phyloP scores from a whole-genome alignment of 2,797 vertebrate species.

The Gymnocypris eckloni region DNA sequence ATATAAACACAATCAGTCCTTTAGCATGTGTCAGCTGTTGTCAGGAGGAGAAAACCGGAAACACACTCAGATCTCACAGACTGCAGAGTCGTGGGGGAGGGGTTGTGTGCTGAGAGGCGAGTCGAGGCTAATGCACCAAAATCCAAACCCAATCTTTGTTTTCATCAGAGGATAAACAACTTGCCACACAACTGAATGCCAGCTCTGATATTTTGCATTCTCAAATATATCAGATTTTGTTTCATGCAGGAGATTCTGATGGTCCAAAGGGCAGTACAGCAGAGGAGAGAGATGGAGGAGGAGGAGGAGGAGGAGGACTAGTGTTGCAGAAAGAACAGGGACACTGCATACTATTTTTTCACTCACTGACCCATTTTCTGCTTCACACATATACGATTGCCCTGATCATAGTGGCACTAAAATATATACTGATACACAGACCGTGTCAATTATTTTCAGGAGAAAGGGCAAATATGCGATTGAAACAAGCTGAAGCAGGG shows the following conservation, averaged over 20 bases:
- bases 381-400: neutral
- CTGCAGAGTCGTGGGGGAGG: neutral
- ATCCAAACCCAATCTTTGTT: neutral
- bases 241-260: neutral
- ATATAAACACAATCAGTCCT: neutral
- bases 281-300: neutral
- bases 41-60: constrained; percentile 5
- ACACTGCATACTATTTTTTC: constrained; percentile 3
- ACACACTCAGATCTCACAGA: neutral
- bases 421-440: neutral
- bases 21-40: neutral
- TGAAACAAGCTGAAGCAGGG: no score
- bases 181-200: neutral
- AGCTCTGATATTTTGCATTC: neutral
- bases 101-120: neutral
- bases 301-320: neutral
- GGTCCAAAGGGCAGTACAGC: neutral
- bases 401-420: neutral
- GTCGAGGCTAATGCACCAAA: neutral
- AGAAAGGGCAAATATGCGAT: neutral
- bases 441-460: neutral
- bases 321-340: constrained; percentile 2
- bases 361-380: constrained; percentile 27
- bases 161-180: neutral
- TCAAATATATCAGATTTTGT: neutral